phyloP scores from a whole-genome alignment of 2,797 vertebrate genomes.

The Glyptemys insculpta region DNA sequence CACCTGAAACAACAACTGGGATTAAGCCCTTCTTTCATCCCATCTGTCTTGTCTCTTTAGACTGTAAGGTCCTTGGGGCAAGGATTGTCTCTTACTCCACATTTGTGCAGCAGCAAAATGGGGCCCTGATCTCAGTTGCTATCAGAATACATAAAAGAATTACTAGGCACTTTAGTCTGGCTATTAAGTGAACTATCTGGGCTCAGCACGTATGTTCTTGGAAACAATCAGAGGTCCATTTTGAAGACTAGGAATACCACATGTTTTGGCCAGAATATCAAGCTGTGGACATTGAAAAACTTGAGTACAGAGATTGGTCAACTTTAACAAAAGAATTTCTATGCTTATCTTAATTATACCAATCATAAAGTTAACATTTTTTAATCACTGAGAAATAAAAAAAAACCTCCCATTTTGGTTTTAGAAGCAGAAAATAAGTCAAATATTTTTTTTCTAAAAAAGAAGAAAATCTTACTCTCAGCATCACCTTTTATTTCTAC shows the following conservation, averaged over 20 bases:
- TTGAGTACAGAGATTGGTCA: not conserved
- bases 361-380: not conserved
- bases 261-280: slow-evolving; percentile 5
- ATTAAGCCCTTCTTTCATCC: not conserved
- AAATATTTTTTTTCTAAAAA: not conserved
- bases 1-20: not conserved
- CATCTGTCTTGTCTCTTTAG: not conserved
- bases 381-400: slow-evolving; percentile 45
- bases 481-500: not conserved
- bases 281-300: fast-evolving
- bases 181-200: not conserved
- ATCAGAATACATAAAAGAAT: not conserved
- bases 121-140: not conserved
- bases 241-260: not conserved
- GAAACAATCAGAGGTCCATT: not conserved
- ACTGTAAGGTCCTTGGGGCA: not conserved
- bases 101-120: not conserved
- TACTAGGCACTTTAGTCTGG: not conserved
- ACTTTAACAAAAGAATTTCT: not conserved
- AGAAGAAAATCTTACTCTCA: slow-evolving; percentile 10
- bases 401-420: not conserved
- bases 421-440: not conserved
- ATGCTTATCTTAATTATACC: not conserved
- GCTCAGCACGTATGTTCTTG: not conserved
- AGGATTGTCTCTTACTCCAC: not conserved